These are phyloP conservation scores for Arion vulgaris DNA, from an alignment of 1,140 invertebrate genomes.

Conservation along the genomic window DNA sequence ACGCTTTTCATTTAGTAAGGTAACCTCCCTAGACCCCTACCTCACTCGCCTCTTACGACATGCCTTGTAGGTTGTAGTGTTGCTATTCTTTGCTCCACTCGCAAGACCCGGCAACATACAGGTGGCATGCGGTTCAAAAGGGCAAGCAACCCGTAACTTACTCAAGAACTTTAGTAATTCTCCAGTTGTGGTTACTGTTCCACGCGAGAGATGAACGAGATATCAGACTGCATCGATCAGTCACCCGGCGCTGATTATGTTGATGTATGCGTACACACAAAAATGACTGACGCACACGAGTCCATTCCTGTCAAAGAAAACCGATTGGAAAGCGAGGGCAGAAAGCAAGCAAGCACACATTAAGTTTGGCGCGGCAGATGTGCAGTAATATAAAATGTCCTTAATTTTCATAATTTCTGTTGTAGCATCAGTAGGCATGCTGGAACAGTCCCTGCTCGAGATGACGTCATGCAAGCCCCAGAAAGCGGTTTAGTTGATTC, in stretches of 20 bases:
- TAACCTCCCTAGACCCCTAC: too few species aligned
- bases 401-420: conserved; percentile 57
- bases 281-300: neutral
- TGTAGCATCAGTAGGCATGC: conserved; percentile 46
- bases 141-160: neutral
- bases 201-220: neutral
- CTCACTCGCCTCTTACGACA: too few species aligned
- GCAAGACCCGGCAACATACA: too few species aligned
- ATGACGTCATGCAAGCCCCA: conserved; percentile 47
- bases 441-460: conserved; percentile 43
- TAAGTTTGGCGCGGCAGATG: neutral
- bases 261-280: conserved; percentile 27
- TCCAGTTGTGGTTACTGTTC: neutral
- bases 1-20: too few species aligned
- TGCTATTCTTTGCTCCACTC: too few species aligned
- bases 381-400: conserved; percentile 51
- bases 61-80: too few species aligned
- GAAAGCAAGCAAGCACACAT: neutral
- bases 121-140: too few species aligned
- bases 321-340: neutral
- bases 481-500: conserved; percentile 19
- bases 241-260: conserved; percentile 33
- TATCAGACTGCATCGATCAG: conserved; percentile 26
- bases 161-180: neutral
- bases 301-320: neutral